These are phyloP conservation scores for Sebastes fasciatus DNA, from an alignment of 2,113 vertebrate species.

Conservation along the genomic window DNA sequence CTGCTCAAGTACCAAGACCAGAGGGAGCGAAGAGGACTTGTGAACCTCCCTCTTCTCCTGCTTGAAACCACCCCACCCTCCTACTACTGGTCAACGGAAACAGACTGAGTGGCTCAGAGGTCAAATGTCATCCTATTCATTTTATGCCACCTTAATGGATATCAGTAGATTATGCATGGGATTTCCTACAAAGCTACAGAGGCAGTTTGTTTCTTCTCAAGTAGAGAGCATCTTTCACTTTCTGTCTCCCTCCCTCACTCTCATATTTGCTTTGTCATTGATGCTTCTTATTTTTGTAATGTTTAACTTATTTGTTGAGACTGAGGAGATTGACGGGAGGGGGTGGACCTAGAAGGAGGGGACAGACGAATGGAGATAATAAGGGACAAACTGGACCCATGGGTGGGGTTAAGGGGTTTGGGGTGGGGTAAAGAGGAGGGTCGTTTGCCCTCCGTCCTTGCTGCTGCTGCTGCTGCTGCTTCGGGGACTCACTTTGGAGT, in stretches of 20 bases:
- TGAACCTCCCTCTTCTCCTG: conserved; percentile 34
- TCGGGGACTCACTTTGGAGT: conserved; percentile 67
- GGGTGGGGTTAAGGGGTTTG: conserved; percentile 35
- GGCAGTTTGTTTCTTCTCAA: conserved; percentile 68
- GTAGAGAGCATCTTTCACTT: conserved; percentile 74
- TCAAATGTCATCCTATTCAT: conserved; percentile 57
- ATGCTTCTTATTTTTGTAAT: conserved; percentile 81
- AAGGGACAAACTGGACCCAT: conserved; percentile 50
- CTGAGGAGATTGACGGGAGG: conserved; percentile 43
- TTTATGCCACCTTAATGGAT: conserved; percentile 45
- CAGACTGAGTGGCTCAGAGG: conserved; percentile 35
- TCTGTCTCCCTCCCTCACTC: conserved; percentile 60
- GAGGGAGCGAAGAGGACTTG: conserved; percentile 52
- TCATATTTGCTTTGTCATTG: conserved; percentile 70
- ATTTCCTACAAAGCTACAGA: conserved; percentile 52
- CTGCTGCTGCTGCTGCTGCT: conserved; percentile 77
- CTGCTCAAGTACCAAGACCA: conserved; percentile 16
- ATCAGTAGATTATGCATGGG: conserved; percentile 61
- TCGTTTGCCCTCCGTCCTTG: conserved; percentile 64
- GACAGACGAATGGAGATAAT: conserved; percentile 31
- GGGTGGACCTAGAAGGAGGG: conserved; percentile 39
- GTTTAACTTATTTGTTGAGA: conserved; percentile 86
- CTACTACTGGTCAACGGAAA: conserved; percentile 63
- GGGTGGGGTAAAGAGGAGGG: conserved; percentile 51
- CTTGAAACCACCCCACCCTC: conserved; percentile 51